Conservation (phyloP, 2,113 vertebrate genomes). For the Dermatemys mawii region DNA sequence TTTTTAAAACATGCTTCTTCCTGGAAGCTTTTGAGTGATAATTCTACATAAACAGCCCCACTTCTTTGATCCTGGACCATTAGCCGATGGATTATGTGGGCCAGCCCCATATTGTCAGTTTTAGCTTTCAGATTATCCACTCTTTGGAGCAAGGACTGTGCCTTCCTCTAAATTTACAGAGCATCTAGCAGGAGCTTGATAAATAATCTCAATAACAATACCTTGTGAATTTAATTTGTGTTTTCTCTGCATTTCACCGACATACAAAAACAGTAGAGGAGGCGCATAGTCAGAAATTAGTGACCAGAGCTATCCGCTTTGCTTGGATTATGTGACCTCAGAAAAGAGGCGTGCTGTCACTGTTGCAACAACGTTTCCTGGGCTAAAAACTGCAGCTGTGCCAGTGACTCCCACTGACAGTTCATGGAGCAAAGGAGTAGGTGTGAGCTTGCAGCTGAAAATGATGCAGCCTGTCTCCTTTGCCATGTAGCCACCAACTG, state of each 20-base stretch:
- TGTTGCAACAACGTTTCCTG: not conserved
- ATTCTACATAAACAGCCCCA: not conserved
- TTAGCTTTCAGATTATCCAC: not conserved
- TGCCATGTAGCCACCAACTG: rapidly evolving
- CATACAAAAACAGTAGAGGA: not conserved
- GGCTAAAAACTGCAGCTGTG: not conserved
- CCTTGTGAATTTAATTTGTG: not conserved
- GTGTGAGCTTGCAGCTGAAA: not conserved
- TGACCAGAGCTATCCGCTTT: not conserved
- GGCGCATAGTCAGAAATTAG: not conserved
- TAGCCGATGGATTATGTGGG: not conserved
- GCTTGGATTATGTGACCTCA: not conserved
- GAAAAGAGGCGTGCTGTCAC: not conserved
- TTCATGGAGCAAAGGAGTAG: not conserved
- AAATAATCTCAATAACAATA: not conserved
- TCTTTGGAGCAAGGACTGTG: not conserved
- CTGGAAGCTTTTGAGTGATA: not conserved
- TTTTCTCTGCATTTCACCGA: not conserved
- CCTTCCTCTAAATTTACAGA: not conserved
- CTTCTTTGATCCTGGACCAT: not conserved
- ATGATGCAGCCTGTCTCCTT: rapidly evolving
- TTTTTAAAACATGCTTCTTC: not conserved
- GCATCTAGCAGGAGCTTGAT: not conserved
- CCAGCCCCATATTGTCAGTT: not conserved
- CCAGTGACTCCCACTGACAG: not conserved